Conservation (phyloP, 92 coral and sea anemone species). For the Paramuricea clavata region DNA sequence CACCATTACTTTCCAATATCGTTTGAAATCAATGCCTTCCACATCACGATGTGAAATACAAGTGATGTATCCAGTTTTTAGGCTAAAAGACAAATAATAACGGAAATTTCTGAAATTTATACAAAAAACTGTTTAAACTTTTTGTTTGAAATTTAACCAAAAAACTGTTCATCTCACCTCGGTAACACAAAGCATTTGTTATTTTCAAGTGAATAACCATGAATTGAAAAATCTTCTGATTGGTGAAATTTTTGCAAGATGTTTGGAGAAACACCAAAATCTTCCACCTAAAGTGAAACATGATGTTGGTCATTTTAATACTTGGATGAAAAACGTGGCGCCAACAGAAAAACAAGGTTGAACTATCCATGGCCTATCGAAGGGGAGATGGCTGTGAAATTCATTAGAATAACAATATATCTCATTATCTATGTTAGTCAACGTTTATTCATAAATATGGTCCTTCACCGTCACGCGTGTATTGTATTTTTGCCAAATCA, state of each 20-base stretch:
- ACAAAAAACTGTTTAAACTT: background rate
- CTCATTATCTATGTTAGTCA: too few relatives aligned
- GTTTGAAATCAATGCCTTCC: slow-evolving; percentile 80
- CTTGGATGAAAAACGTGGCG: background rate
- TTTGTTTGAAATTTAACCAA: background rate
- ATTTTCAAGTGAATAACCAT: slow-evolving; percentile 73
- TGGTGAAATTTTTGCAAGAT: slow-evolving; percentile 54
- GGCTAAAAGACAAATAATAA: slow-evolving; percentile 54
- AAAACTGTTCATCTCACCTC: slow-evolving; percentile 75
- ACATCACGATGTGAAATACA: slow-evolving; percentile 76
- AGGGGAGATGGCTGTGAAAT: too few relatives aligned
- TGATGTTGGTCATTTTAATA: background rate
- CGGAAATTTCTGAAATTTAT: background rate
- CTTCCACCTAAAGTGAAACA: slow-evolving; percentile 50
- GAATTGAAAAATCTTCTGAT: slow-evolving; percentile 34
- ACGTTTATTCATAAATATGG: too few relatives aligned
- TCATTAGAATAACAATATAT: too few relatives aligned
- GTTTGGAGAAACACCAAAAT: slow-evolving; percentile 64
- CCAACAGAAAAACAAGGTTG: background rate
- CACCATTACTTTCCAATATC: slow-evolving; percentile 96
- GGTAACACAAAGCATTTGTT: slow-evolving; percentile 86
- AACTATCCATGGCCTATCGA: background rate
- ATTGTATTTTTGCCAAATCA: too few relatives aligned
- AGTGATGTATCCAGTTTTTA: slow-evolving; percentile 84
- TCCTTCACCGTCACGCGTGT: too few relatives aligned